Evolutionary conservation across 2,888 invertebrate genomes (phyloP).

Genomic region (Aproaerema taeniolella): DNA sequence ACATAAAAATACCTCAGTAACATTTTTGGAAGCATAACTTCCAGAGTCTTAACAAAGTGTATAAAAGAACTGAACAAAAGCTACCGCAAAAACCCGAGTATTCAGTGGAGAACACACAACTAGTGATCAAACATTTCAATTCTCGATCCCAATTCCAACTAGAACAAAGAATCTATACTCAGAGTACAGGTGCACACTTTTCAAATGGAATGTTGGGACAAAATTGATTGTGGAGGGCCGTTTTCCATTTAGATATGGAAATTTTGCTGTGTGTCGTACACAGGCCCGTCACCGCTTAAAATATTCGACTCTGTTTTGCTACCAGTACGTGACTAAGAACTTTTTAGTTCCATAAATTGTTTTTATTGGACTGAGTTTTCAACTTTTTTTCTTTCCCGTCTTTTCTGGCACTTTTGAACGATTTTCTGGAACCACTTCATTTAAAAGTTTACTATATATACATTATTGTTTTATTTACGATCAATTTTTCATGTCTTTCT

Average conservation of each 20-base stretch:
- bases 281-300: constrained; percentile 40
- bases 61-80: neutral
- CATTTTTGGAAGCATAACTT: no score
- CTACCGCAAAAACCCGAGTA: neutral
- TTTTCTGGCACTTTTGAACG: no score
- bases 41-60: no score
- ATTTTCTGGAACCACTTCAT: no score
- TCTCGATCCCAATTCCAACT: constrained; percentile 41
- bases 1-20: no score
- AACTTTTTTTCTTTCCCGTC: no score
- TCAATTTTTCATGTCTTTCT: no score
- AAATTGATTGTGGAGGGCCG: constrained; percentile 69
- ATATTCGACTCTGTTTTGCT: constrained; percentile 29
- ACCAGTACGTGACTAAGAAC: constrained; percentile 7
- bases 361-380: neutral
- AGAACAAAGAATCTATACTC: constrained; percentile 52
- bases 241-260: constrained; percentile 75
- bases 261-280: constrained; percentile 58
- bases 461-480: no score
- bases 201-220: constrained; percentile 64
- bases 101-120: neutral
- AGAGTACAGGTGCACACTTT: constrained; percentile 67
- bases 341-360: constrained; percentile 1
- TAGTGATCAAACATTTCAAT: constrained; percentile 39
- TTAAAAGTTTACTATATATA: no score